Conservation (phyloP, 2,888 invertebrate genomes). For the Leptopilina myrica region DNA sequence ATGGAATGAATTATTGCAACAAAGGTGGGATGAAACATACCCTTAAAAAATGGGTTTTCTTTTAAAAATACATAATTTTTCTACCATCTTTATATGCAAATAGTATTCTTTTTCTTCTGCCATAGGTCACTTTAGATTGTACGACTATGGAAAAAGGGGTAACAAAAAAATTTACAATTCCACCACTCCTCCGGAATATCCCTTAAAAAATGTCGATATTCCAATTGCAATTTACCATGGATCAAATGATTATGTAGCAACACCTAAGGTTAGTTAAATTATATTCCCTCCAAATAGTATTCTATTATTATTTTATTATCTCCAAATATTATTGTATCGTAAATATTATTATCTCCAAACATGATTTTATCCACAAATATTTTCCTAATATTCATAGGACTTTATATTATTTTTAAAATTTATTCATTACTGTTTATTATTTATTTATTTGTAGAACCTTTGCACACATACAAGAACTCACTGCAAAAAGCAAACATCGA, state of each 20-base stretch:
- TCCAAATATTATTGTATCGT: no score
- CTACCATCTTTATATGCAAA: neutral
- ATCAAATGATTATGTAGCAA: constrained; percentile 78
- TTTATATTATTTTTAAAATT: no score
- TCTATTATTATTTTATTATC: no score
- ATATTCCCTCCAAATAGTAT: no score
- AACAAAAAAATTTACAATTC: constrained; percentile 69
- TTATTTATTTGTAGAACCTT: no score
- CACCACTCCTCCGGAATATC: constrained; percentile 74
- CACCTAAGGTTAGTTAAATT: neutral
- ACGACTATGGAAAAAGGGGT: constrained; percentile 71
- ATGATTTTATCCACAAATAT: no score
- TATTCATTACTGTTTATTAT: no score
- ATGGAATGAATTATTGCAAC: neutral
- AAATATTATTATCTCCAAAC: no score
- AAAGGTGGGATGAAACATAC: neutral
- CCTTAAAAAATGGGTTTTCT: no score
- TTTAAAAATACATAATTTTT: neutral
- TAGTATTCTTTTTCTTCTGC: neutral
- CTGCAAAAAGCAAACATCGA: no score
- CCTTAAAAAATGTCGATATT: constrained; percentile 74
- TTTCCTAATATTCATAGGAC: no score
- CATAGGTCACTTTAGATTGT: constrained; percentile 33
- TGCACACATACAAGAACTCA: no score
- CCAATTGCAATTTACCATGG: constrained; percentile 78